phyloP scores from a whole-genome alignment of 2,113 vertebrate species.

The Gymnobelideus leadbeateri region DNA sequence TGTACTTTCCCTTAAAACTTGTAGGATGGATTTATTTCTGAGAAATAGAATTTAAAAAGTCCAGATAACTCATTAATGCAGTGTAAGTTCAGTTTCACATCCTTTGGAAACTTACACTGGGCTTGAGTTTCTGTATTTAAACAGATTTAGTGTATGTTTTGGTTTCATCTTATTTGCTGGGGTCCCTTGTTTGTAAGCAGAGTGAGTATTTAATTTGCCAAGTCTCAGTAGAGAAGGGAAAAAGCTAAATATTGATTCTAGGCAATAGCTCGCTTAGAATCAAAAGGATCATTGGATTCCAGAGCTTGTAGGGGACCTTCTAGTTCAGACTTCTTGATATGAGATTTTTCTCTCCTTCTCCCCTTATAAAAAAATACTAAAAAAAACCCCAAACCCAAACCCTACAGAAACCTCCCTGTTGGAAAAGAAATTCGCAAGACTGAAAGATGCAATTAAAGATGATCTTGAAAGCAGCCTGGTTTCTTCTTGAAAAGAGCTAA shows the following conservation, averaged over 20 bases:
- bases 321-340: constrained; percentile 8
- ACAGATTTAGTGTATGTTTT: constrained; percentile 36
- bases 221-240: constrained; percentile 15
- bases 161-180: constrained; percentile 45
- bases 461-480: constrained; percentile 31
- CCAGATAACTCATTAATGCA: background rate
- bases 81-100: constrained; percentile 79
- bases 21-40: background rate
- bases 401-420: constrained; percentile 55
- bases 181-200: constrained; percentile 32
- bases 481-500: constrained; percentile 67
- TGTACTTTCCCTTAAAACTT: constrained; percentile 24
- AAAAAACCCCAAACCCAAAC: background rate
- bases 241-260: background rate
- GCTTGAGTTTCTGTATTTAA: constrained; percentile 28
- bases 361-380: background rate
- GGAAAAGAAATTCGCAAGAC: constrained; percentile 62
- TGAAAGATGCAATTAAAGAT: constrained; percentile 57
- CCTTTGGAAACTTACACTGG: constrained; percentile 65
- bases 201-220: background rate
- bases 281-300: background rate
- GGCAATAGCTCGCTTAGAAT: background rate
- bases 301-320: background rate
- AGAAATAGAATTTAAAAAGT: background rate
- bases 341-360: constrained; percentile 17